These are phyloP conservation scores for Eristalinus aeneus DNA, from an alignment of 2,888 invertebrate genomes.

Conservation along the genomic window DNA sequence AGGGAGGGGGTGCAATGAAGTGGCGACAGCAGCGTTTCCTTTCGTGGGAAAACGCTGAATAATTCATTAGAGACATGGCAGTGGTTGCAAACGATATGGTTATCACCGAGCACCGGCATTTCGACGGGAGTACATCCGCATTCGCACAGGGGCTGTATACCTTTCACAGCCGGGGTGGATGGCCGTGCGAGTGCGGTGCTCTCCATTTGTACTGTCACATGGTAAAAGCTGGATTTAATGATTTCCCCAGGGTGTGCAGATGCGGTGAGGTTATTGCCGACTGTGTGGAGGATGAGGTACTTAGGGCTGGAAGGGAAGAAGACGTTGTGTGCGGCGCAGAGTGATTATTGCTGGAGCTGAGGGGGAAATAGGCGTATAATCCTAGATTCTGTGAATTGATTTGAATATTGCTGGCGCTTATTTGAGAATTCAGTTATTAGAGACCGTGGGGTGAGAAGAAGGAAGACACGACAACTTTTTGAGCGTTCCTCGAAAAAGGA, in stretches of 20 bases:
- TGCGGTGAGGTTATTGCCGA: conserved; percentile 12
- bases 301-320: not conserved
- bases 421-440: not conserved
- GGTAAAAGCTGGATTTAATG: conserved; percentile 34
- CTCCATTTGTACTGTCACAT: conserved; percentile 3
- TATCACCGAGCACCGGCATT: conserved; percentile 6
- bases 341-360: not conserved
- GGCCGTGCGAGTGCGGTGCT: not conserved
- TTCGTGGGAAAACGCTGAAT: conserved; percentile 37
- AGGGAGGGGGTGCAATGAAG: not conserved
- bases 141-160: conserved; percentile 6
- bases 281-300: not conserved
- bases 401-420: not conserved
- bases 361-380: not conserved
- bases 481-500: too few relatives aligned
- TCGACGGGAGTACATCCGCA: not conserved
- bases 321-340: not conserved
- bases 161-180: not conserved
- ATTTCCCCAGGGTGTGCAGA: conserved; percentile 36
- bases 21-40: not conserved
- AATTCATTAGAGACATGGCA: conserved; percentile 35
- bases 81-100: conserved; percentile 4
- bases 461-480: too few relatives aligned
- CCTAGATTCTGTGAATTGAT: not conserved
- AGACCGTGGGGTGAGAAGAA: too few relatives aligned